Conservation (phyloP, 1,140 invertebrate genomes). For the Cepaea nemoralis region DNA sequence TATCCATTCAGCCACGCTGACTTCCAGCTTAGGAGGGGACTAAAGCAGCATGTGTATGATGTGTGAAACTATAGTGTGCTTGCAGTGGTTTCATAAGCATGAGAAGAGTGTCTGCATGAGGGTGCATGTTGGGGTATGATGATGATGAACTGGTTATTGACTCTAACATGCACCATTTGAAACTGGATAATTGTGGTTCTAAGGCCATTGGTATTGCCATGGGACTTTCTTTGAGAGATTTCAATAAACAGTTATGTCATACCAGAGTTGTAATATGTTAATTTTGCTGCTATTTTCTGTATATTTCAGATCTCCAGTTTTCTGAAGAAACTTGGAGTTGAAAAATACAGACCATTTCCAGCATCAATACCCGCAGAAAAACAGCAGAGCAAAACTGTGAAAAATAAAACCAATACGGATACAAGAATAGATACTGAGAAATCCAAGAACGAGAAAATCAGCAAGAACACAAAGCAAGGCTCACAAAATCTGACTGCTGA, state of each 20-base stretch:
- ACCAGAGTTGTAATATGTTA: not conserved
- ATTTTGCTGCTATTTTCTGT: slow-evolving; percentile 47
- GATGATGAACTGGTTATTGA: too few species aligned
- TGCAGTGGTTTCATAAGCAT: too few species aligned
- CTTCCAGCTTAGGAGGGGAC: too few species aligned
- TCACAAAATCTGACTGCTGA: not conserved
- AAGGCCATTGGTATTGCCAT: not conserved
- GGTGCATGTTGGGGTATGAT: too few species aligned
- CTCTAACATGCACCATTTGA: too few species aligned
- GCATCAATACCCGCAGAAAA: not conserved
- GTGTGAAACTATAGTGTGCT: too few species aligned
- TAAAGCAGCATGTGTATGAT: too few species aligned
- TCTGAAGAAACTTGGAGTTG: slow-evolving; percentile 59
- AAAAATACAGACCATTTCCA: slow-evolving; percentile 50
- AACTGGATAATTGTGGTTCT: not conserved
- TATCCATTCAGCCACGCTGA: too few species aligned
- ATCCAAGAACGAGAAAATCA: slow-evolving; percentile 50
- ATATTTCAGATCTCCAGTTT: slow-evolving; percentile 58
- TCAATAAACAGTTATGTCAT: not conserved
- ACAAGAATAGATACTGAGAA: slow-evolving; percentile 12
- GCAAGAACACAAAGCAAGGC: slow-evolving; percentile 61
- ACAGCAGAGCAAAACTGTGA: slow-evolving; percentile 14
- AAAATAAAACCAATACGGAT: not conserved
- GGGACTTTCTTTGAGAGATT: not conserved
- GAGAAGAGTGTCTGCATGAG: too few species aligned